These are phyloP conservation scores for Hypercompe scribonia DNA, from an alignment of 2,888 invertebrate species.

Conservation along the genomic window DNA sequence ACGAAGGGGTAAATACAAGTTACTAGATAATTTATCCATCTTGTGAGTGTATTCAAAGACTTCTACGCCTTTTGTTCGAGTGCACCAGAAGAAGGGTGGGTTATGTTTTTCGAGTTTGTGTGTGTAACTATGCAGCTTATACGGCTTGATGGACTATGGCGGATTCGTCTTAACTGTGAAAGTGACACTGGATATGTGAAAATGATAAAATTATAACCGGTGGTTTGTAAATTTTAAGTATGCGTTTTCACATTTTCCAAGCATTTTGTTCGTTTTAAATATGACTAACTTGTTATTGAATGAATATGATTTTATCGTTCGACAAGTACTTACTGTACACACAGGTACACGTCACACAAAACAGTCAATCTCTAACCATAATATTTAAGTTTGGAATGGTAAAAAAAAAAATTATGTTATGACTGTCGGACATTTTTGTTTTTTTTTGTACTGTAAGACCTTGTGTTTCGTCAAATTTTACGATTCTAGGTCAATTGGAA, in stretches of 20 bases:
- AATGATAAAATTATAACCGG: too few species aligned
- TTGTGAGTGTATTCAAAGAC: conserved; percentile 1
- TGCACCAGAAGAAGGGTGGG: neutral
- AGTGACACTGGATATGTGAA: neutral
- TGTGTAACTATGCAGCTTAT: neutral
- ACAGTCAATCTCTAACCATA: too few species aligned
- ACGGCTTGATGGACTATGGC: neutral
- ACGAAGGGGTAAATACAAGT: neutral
- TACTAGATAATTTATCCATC: neutral
- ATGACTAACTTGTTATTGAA: neutral
- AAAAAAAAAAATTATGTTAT: too few species aligned
- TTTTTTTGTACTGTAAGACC: neutral
- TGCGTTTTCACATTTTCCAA: too few species aligned
- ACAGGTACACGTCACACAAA: too few species aligned
- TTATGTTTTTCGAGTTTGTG: neutral
- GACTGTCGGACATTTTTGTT: neutral
- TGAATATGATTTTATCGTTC: neutral
- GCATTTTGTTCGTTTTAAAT: neutral
- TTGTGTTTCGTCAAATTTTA: neutral
- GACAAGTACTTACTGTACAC: neutral
- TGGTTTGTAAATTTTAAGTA: neutral
- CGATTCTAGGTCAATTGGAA: neutral
- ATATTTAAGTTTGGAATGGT: too few species aligned
- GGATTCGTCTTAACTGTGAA: neutral
- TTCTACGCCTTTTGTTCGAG: neutral